A percentile compares a stretch with the other conserved stretches of the same genome.
phyloP scores from a whole-genome alignment of 2,797 vertebrate genomes.

The Arnoldichthys spilopterus region DNA sequence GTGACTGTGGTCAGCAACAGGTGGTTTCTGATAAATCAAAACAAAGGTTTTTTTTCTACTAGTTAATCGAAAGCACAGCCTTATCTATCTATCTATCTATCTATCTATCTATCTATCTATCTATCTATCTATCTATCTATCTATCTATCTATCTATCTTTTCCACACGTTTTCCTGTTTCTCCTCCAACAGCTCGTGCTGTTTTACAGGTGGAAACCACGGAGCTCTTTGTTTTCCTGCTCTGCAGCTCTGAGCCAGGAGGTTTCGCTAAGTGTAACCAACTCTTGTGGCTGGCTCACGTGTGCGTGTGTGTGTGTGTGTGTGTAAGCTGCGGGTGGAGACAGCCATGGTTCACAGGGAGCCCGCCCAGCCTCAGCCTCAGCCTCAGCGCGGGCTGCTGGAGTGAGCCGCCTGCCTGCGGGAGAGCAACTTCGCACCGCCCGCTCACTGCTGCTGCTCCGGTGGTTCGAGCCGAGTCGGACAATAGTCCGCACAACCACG shows the following conservation, averaged over 20 bases:
- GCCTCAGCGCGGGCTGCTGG: not conserved
- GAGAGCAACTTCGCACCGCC: not conserved
- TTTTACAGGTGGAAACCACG: not conserved
- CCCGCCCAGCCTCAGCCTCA: not conserved
- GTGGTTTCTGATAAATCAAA: not conserved
- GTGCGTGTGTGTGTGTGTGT: not conserved
- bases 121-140: too few species aligned
- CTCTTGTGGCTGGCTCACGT: not conserved
- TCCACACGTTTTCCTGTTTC: not conserved
- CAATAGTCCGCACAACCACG: not conserved
- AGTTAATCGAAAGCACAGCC: not conserved
- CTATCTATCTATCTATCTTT: too few species aligned
- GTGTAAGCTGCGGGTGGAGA: not conserved
- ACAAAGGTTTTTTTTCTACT: not conserved
- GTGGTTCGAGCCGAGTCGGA: not conserved
- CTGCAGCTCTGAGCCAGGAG: too few species aligned
- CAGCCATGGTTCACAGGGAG: slow-evolving; percentile 7
- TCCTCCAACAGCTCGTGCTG: not conserved
- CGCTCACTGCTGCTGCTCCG: not conserved
- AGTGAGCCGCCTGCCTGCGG: not conserved
- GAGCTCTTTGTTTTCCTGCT: not conserved
- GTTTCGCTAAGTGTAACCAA: too few species aligned
- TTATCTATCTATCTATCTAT: too few species aligned
- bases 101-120: too few species aligned
- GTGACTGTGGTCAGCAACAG: not conserved